These are phyloP conservation scores for Pelagia noctiluca DNA, from an alignment of 30 jellyfish, hydroid and myxozoan species.

Conservation along the genomic window DNA sequence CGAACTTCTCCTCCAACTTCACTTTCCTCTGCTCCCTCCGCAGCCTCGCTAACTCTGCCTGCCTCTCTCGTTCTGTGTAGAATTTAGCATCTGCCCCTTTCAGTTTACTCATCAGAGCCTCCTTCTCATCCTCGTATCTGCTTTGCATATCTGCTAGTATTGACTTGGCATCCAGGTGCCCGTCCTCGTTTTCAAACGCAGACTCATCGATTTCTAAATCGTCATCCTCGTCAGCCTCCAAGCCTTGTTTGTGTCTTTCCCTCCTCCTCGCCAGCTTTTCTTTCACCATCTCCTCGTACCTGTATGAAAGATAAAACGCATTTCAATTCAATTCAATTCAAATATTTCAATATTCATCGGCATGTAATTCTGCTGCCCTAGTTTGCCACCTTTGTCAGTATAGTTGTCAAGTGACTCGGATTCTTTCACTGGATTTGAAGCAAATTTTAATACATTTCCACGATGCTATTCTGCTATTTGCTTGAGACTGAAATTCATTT, in stretches of 20 bases:
- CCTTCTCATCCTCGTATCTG: constrained; percentile 92
- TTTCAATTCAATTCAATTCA: neutral
- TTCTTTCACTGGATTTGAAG: no score
- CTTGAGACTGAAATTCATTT: no score
- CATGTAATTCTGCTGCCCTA: no score
- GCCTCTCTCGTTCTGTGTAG: constrained; percentile 85
- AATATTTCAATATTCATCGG: neutral
- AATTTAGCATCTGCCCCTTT: constrained; percentile 88
- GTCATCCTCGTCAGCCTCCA: constrained; percentile 78
- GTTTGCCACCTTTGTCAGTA: no score
- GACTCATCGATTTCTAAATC: constrained; percentile 63
- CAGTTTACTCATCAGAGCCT: constrained; percentile 78
- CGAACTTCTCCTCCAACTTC: constrained; percentile 91
- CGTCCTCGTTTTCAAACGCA: constrained; percentile 62
- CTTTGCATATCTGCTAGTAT: constrained; percentile 83
- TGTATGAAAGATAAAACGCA: neutral
- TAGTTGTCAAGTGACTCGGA: no score
- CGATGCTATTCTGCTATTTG: no score
- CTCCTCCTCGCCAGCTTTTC: constrained; percentile 80
- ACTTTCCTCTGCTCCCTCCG: constrained; percentile 88
- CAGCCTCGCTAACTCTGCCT: constrained; percentile 86
- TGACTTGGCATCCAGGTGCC: constrained; percentile 69
- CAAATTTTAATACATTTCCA: no score
- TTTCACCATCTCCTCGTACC: constrained; percentile 87
- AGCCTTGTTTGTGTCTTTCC: constrained; percentile 77